These are phyloP conservation scores for Psophia crepitans DNA, from an alignment of 2,113 vertebrate species.

Conservation along the genomic window DNA sequence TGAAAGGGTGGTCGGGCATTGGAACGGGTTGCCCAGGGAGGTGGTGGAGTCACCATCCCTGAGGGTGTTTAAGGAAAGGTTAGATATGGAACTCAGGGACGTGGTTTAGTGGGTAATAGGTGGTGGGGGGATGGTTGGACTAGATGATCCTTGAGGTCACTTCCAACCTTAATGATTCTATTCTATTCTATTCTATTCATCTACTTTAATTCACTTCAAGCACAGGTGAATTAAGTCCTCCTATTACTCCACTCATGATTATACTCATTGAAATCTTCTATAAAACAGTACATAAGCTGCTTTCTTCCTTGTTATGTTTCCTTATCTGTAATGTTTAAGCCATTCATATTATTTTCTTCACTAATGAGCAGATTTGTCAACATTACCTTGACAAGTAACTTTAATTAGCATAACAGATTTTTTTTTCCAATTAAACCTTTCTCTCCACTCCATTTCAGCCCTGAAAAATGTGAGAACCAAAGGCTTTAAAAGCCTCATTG, in stretches of 20 bases:
- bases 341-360: neutral
- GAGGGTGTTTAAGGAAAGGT: too few relatives aligned
- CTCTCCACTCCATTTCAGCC: neutral
- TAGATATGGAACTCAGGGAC: too few relatives aligned
- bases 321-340: neutral
- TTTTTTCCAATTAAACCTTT: neutral
- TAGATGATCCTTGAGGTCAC: too few relatives aligned
- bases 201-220: neutral
- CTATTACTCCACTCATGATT: neutral
- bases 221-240: neutral
- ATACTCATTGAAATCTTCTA: neutral
- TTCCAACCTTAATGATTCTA: too few relatives aligned
- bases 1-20: too few relatives aligned
- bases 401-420: neutral
- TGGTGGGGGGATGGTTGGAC: too few relatives aligned
- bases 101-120: too few relatives aligned
- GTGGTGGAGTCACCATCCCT: too few relatives aligned
- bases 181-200: too few relatives aligned
- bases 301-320: neutral
- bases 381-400: neutral
- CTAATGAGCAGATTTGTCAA: neutral
- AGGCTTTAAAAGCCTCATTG: neutral
- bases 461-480: neutral
- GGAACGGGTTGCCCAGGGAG: too few relatives aligned
- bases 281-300: neutral